Evolutionary conservation across 2,797 vertebrate genomes (phyloP), one percentile per base, ranked within the genome.

Genomic region (Acipenser oxyrinchus): DNA sequence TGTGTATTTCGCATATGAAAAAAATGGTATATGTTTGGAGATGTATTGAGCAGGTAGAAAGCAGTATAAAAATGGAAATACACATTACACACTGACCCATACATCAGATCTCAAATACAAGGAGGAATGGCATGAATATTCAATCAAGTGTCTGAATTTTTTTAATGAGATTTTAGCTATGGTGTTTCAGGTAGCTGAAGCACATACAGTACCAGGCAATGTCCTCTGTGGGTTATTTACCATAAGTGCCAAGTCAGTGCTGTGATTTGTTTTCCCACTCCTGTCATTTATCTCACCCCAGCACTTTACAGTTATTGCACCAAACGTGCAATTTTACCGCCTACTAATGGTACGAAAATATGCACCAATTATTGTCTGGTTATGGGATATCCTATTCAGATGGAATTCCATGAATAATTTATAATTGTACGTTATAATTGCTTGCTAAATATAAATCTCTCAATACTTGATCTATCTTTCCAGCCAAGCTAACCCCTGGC

Each of bases 361-460:
- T 52, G 64, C 62, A 70, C 49, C 62, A 64, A 69, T 72, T 68
- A 70, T 68, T 51, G 66, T 67, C 60, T 70, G 70, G 66, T 69
- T 67, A 69, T 62, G 37, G 60, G 58, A 60, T 62, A 67, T 57
- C 67, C 53, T 11, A 62, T 66, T 65, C 12, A 51, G 66, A 69
- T 51, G 59, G 51, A 15, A 55, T 49, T 65, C 65, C 51, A 66
- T 62, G 69, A 70, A 70, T 73, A 65, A 63, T 48, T 18, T 15
- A 61, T 66, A 66, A 64, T 1, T 1, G 53, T 64, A 58, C 23
- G 50, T 70, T 67, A 62, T 6, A 8, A 58, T 60, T 63, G 63
- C 5, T 66, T 71, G 64, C 71, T 72, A 71, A 73, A 70, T 68
- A 66, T 60, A 71, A 72, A 75, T 69, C 65, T 66, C 51, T 23